Evolutionary conservation across 1,140 invertebrate species (phyloP), one percentile per base, ranked within the genome.

Genomic region (Dermatophagoides farinae): DNA sequence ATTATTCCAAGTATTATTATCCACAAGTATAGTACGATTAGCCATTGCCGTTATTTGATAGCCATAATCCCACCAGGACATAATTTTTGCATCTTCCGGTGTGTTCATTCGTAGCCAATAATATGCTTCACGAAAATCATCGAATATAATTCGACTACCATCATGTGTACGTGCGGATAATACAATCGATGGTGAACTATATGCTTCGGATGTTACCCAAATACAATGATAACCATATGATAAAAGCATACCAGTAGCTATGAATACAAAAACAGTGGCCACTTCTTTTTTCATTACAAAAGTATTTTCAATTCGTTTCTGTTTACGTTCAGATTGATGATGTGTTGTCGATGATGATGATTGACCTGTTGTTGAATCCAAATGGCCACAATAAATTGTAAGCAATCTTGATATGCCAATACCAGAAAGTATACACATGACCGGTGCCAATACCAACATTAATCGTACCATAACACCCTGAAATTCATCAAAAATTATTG

Each of bases 1-100:
- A 73, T 97, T 97, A 74, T 97, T 97, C 93, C 93, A 97, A 10
- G 93, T 97, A 70, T 97, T 97, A 73, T 97, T 97, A 72, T 97
- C 93, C n/a, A 97, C 92, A 66, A 97, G 76, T 65, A 96, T 92
- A 1, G 47, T 50, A 14, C 47, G 78, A 78, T 97, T 97, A 6
- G 91, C 92, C 91, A 97, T 97, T 14, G 90, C 90, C 22, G 92
- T 96, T 75, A 97, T 97, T 75, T 97, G 93, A 75, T 97, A 97
- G 8, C 93, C 93, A 74, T 97, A 97, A 82, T 97, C 93, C 93
- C 93, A 97, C 93, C 93, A 97, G 1, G 89, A 95, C 93, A 97
- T 97, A 43, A 97, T 82, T 74, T 88, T 86, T 5, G 91, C 83
- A 75, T 95, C 83, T 83, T 71, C 70, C 0, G 88, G 83, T 16